Conservation (phyloP, 2,113 vertebrate genomes). For the Bubo scandiacus region DNA sequence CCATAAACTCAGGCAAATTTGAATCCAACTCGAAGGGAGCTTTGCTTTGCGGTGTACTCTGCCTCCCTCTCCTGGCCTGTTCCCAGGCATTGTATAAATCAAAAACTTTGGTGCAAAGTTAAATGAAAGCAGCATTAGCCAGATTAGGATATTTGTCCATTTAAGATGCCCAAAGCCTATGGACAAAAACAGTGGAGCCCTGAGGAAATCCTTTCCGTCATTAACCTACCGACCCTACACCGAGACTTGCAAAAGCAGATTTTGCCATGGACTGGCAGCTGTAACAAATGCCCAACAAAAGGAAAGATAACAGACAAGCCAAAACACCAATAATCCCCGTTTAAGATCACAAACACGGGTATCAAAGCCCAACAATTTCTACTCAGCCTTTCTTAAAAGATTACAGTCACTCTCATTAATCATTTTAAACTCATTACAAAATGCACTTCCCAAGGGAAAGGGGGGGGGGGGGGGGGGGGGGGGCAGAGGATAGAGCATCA, state of each 20-base stretch:
- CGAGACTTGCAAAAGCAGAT: background rate
- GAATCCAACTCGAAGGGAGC: rapidly evolving
- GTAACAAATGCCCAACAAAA: background rate
- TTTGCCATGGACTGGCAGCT: background rate
- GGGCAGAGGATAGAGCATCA: too few species aligned
- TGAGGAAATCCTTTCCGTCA: background rate
- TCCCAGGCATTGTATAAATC: background rate
- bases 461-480: rapidly evolving
- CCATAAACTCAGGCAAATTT: rapidly evolving
- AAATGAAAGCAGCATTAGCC: background rate
- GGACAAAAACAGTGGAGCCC: rapidly evolving
- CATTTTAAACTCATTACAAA: background rate
- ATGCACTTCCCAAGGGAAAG: background rate
- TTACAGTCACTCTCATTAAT: background rate
- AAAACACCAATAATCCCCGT: background rate
- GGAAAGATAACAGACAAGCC: background rate
- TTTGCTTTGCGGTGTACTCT: constrained; percentile 37
- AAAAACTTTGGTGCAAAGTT: rapidly evolving
- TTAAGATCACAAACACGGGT: background rate
- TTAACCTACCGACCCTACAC: rapidly evolving
- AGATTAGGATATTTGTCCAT: rapidly evolving
- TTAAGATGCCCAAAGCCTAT: rapidly evolving
- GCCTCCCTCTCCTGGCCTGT: constrained; percentile 72
- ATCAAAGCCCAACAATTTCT: background rate
- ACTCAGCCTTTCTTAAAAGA: background rate